phyloP scores from a whole-genome alignment of 1,140 invertebrate species.

The Ostrea edulis region DNA sequence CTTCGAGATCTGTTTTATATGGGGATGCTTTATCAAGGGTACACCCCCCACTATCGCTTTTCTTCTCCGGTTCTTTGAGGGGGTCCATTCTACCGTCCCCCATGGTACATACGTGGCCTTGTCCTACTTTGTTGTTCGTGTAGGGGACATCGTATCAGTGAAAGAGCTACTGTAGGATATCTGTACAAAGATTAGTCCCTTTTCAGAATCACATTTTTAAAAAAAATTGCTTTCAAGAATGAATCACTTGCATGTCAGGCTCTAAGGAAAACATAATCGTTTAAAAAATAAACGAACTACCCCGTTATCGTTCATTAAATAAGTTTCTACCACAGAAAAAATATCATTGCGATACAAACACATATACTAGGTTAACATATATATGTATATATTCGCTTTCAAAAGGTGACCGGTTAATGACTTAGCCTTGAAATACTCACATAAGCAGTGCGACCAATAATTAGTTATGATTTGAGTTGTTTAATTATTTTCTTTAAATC shows the following conservation, averaged over 20 bases:
- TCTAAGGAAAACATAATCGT: neutral
- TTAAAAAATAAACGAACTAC: neutral
- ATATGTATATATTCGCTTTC: neutral
- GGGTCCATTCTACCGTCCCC: neutral
- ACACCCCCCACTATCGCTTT: neutral
- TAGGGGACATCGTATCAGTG: neutral
- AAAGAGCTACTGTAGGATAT: neutral
- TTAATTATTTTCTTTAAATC: neutral
- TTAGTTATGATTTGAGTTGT: neutral
- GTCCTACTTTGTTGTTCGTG: neutral
- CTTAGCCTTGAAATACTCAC: neutral
- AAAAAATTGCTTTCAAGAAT: neutral
- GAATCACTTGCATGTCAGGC: neutral
- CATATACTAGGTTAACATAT: neutral
- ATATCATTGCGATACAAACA: no score
- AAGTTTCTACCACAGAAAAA: neutral
- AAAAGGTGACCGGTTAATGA: constrained; percentile 12
- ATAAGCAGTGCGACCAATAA: neutral
- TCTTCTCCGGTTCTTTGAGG: neutral
- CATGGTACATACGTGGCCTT: neutral
- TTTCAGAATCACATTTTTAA: neutral
- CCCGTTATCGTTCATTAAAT: neutral
- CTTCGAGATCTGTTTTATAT: neutral
- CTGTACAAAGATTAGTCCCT: neutral
- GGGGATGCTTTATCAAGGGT: neutral